A percentile compares a stretch with the other conserved stretches of the same genome.
Conservation (phyloP, 1,140 invertebrate genomes). For the Cotesia chilonis region DNA sequence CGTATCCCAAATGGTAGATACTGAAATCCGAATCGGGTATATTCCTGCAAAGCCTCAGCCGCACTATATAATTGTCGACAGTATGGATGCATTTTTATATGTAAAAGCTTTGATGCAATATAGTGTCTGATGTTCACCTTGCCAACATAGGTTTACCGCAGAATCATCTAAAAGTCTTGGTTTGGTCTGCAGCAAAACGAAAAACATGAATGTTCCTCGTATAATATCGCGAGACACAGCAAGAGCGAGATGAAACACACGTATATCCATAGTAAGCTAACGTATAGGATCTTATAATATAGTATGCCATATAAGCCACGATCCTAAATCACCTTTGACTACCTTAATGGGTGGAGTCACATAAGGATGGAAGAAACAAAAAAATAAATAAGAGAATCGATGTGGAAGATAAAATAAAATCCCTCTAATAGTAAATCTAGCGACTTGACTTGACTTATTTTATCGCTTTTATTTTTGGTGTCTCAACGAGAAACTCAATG, state of each 20-base stretch:
- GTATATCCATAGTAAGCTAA: slow-evolving; percentile 40
- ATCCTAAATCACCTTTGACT: slow-evolving; percentile 64
- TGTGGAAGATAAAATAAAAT: slow-evolving; percentile 28
- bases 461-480: slow-evolving; percentile 19
- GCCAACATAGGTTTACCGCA: neutral
- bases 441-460: slow-evolving; percentile 33
- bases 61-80: too few relatives aligned
- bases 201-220: slow-evolving; percentile 10
- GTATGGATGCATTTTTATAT: too few relatives aligned
- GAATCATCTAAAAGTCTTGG: neutral
- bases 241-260: slow-evolving; percentile 46
- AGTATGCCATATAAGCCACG: slow-evolving; percentile 44
- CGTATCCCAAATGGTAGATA: too few relatives aligned
- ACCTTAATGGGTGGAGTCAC: slow-evolving; percentile 44
- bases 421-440: slow-evolving; percentile 38
- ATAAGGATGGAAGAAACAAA: slow-evolving; percentile 7
- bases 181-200: slow-evolving; percentile 7
- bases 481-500: neutral
- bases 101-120: too few relatives aligned
- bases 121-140: too few relatives aligned
- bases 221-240: slow-evolving; percentile 10
- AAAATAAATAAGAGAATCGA: slow-evolving; percentile 29
- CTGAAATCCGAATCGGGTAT: too few relatives aligned
- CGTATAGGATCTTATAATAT: slow-evolving; percentile 31
- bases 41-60: too few relatives aligned